Percentiles rank a stretch among this genome's conserved stretches.
Evolutionary conservation across 2,888 invertebrate species (phyloP).

Genomic region (Papilio elwesi): DNA sequence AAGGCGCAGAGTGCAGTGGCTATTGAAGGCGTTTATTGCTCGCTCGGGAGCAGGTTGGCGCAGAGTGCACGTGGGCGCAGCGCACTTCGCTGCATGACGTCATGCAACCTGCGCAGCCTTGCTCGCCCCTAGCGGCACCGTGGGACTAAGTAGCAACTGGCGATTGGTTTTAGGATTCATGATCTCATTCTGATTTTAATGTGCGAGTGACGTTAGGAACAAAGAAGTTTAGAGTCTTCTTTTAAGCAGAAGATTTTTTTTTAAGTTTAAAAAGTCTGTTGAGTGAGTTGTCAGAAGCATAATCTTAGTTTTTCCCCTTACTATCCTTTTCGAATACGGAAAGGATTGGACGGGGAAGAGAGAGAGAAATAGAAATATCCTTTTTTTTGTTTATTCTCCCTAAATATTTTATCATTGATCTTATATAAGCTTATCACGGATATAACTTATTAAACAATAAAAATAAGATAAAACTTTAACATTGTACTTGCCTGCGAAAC

Average conservation of each 20-base stretch:
- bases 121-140: background rate
- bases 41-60: constrained; percentile 28
- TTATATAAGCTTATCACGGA: background rate
- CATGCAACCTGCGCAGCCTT: constrained; percentile 25
- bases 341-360: too few species aligned
- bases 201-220: too few species aligned
- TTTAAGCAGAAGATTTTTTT: too few species aligned
- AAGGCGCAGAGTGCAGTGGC: constrained; percentile 2
- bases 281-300: too few species aligned
- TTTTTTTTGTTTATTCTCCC: background rate
- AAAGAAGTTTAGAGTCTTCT: too few species aligned
- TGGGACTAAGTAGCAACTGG: constrained; percentile 4
- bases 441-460: background rate
- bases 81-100: constrained; percentile 37
- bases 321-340: too few species aligned
- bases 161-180: too few species aligned
- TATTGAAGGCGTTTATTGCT: constrained; percentile 4
- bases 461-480: background rate
- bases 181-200: too few species aligned
- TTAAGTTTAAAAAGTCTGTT: too few species aligned
- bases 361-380: too few species aligned
- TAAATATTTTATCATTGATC: background rate
- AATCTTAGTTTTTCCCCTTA: too few species aligned
- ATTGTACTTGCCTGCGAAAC: background rate
- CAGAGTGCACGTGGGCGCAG: constrained; percentile 31